Conservation (phyloP, 2,113 vertebrate species). For the Albula goreensis region DNA sequence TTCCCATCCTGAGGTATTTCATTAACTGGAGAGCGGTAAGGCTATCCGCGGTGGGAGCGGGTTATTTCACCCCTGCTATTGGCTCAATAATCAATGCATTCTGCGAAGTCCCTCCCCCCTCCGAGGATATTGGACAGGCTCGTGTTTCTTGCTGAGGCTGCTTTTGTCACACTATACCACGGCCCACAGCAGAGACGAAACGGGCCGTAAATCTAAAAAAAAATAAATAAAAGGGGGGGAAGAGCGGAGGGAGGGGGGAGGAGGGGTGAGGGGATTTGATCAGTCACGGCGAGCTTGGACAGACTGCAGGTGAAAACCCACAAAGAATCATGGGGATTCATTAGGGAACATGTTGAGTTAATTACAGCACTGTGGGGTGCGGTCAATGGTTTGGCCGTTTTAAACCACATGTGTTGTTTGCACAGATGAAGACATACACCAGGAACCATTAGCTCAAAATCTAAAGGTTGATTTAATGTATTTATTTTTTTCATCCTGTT, state of each 20-base stretch:
- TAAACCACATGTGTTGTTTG: neutral
- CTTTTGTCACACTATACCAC: neutral
- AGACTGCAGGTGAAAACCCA: neutral
- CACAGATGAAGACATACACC: neutral
- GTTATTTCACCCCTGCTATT: neutral
- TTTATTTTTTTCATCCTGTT: neutral
- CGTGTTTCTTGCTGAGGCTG: constrained; percentile 2
- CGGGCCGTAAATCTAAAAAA: neutral
- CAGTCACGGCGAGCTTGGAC: neutral
- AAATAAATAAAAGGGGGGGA: neutral
- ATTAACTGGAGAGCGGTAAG: neutral
- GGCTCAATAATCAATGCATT: neutral
- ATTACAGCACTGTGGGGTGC: neutral
- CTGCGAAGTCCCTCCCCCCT: neutral
- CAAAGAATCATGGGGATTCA: neutral
- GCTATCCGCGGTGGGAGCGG: neutral
- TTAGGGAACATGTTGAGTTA: neutral
- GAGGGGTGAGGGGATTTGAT: neutral
- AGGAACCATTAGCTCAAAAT: neutral
- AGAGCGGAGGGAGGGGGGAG: no score
- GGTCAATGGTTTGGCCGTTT: neutral
- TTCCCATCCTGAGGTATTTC: neutral
- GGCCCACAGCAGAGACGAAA: neutral
- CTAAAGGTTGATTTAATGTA: neutral
- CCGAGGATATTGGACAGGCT: neutral